These are phyloP conservation scores for Simalia tracyae DNA, from an alignment of 2,797 vertebrate genomes.

Conservation along the genomic window DNA sequence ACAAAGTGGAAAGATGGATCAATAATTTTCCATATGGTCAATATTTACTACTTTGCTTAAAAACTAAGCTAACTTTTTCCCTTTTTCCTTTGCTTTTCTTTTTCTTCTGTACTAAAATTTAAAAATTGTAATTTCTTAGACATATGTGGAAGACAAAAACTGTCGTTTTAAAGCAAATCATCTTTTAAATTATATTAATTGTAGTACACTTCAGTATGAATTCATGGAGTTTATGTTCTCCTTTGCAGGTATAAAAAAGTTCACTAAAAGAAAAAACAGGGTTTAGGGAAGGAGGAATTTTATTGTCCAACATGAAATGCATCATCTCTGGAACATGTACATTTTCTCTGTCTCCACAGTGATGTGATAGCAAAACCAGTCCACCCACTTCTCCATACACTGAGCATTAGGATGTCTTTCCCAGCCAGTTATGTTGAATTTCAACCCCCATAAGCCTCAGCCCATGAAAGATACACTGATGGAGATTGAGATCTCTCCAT, in stretches of 20 bases:
- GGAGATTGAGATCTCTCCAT: neutral
- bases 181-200: neutral
- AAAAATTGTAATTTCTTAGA: neutral
- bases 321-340: neutral
- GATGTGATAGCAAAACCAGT: neutral
- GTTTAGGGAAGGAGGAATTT: neutral
- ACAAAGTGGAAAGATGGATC: neutral
- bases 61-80: neutral
- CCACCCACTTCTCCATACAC: neutral
- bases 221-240: neutral
- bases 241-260: conserved; percentile 26
- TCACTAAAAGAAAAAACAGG: neutral
- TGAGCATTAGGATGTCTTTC: neutral
- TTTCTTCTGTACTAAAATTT: neutral
- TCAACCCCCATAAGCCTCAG: neutral
- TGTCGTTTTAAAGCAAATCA: neutral
- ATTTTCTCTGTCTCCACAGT: neutral
- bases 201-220: neutral
- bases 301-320: neutral
- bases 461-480: neutral
- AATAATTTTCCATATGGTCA: neutral
- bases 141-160: neutral
- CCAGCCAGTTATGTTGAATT: neutral
- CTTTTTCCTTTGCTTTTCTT: neutral
- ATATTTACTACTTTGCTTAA: neutral